Evolutionary conservation across 2,797 vertebrate genomes (phyloP), one percentile per base, ranked within the genome.

Genomic region (Corythornis leucogaster): DNA sequence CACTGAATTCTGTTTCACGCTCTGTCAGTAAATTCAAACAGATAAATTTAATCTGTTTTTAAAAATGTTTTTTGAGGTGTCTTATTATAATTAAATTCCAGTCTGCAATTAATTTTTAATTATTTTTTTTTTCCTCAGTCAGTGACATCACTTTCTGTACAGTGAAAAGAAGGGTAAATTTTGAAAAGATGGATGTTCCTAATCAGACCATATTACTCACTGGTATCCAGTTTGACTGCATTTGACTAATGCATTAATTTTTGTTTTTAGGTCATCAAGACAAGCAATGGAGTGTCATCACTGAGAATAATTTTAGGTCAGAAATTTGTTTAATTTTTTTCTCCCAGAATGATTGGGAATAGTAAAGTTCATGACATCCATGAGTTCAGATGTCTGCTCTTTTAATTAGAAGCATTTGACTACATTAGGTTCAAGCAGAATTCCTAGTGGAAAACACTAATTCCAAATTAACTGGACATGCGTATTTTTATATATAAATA

Each of bases 181-280:
- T 63, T 89, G 66, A 50, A 42, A 87, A 50, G 68, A 85, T 64
- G 12, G 13, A 30, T 76, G 18, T 63, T 87, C 38, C 75, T 85
- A 67, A 90, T 94, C 53, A 89, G 69, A 38, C 58, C 86, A 4
- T 42, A 31, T 58, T 93, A 79, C 57, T 85, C 71, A 57, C 80
- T 95, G 42, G 22, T 33, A 93, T 63, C 14, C 67, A 83, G 11
- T 35, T 54, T 80, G 94, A 94, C 85, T 94, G 40, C 54, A 69
- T 92, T 19, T 55, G 77, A 95, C 91, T 94, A 89, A 91, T 89
- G 69, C 45, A 68, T 78, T 69, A 89, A 87, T 88, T 85, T 96
- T 83, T 96, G 68, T 93, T 81, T 93, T 31, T 93, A 93, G 45
- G 51, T 95, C 67, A 88, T 88, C 50, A 85, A 58, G 63, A 66